Evolutionary conservation across 2,113 vertebrate genomes (phyloP).

Genomic region (Pseudopipra pipra): DNA sequence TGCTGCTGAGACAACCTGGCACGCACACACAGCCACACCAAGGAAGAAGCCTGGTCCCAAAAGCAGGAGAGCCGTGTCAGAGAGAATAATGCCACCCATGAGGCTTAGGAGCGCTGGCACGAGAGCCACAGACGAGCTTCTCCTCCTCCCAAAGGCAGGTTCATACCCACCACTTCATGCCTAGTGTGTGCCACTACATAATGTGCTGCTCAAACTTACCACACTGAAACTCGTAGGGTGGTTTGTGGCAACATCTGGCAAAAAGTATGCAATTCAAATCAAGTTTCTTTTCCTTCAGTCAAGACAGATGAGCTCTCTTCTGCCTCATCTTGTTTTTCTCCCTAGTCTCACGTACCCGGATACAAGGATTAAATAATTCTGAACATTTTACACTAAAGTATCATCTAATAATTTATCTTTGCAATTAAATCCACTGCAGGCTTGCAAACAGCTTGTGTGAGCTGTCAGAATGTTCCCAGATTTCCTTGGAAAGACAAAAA

Average conservation of each 20-base stretch:
- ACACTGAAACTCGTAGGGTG: neutral
- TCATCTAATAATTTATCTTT: neutral
- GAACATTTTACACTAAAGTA: neutral
- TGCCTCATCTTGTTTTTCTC: neutral
- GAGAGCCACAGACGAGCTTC: neutral
- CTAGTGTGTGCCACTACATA: neutral
- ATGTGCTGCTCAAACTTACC: neutral
- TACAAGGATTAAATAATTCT: neutral
- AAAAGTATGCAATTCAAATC: neutral
- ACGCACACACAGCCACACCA: rapidly evolving
- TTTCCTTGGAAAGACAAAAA: neutral
- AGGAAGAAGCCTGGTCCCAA: neutral
- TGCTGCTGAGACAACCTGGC: neutral
- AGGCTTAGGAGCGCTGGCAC: neutral
- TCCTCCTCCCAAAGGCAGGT: neutral
- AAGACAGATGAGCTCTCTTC: neutral
- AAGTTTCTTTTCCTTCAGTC: neutral
- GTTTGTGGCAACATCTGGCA: neutral
- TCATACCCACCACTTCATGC: neutral
- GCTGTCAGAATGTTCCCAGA: neutral
- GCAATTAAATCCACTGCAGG: neutral
- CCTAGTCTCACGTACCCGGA: neutral
- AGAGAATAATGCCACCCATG: neutral
- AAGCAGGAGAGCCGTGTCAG: neutral
- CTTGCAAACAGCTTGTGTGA: neutral